Percentiles rank a stretch among this genome's conserved stretches.
phyloP scores from a whole-genome alignment of 2,113 vertebrate genomes.

The Elaphurus davidianus region DNA sequence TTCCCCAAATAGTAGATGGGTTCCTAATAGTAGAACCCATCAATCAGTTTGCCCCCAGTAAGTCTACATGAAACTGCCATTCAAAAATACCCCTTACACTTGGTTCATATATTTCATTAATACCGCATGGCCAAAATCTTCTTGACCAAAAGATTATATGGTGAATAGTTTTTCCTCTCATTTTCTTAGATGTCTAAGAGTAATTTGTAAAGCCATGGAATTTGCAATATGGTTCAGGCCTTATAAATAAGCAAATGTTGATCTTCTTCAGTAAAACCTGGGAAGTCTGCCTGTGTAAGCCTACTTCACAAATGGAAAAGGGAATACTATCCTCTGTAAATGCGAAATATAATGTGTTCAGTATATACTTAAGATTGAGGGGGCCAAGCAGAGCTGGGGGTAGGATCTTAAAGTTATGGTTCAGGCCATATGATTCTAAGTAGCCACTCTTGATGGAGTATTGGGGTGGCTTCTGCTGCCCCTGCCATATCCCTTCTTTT shows the following conservation, averaged over 20 bases:
- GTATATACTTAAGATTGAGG: neutral
- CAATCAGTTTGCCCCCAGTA: neutral
- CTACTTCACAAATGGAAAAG: neutral
- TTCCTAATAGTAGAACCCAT: neutral
- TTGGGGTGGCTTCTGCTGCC: neutral
- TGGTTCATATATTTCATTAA: conserved; percentile 23
- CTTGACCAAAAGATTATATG: neutral
- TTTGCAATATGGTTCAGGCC: neutral
- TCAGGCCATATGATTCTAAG: neutral
- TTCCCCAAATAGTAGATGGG: neutral
- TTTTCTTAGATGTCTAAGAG: neutral
- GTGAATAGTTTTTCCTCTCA: neutral
- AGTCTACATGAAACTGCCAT: neutral
- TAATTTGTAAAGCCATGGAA: neutral
- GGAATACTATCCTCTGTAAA: neutral
- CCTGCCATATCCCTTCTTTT: neutral
- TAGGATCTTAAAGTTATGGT: neutral
- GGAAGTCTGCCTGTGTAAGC: neutral
- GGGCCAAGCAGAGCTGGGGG: neutral
- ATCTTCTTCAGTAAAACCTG: neutral
- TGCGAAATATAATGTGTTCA: neutral
- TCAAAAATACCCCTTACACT: neutral
- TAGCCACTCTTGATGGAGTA: neutral
- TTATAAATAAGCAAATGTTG: neutral
- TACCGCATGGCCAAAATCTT: neutral